Base-by-base conservation (phyloP, 2,888 invertebrate species). In the Lordiphosa fenestrarum region DNA sequence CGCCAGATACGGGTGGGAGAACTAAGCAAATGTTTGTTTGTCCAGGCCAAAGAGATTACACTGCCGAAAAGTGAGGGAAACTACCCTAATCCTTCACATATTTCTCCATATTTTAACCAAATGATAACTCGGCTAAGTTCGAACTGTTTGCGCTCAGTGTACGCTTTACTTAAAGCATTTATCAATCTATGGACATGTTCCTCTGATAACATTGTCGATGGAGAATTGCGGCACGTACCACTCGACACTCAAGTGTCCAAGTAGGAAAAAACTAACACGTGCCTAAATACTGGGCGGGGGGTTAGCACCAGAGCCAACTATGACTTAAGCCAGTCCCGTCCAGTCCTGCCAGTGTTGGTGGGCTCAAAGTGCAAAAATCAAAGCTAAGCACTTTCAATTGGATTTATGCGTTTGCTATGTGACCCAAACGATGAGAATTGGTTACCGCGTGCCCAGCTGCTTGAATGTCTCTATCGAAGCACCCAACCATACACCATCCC, bases 381-480 rank as follows among this genome's bases (percentile, higher is more conserved):
- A 85, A 81, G 85, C 84, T 84, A 81, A 81, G 80, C 80, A 76
- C 73, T 84, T 85, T 73, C 84, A 85, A 81, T 81, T 84, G 77
- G 84, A 81, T 85, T 81, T 85, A 80, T 85, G 85, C 84, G 77
- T 84, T 85, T 80, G 65, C 73, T 71, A 71, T 80, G 71, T 81
- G 76, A 61, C 37, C 47, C 46, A 80, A 48, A 9, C 49, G 50
- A 35, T 38, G 44, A 21, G 50, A 58, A 53, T 53, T 56, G 60
- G 36, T 30, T 30, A 48, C 47, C 51, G 53, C 62, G 53, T 64
- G 58, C 55, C 23, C 74, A 69, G 68, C 65, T 71, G 80, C 64
- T 33, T 65, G 71, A 84, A 78, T 78, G 76, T 83, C 76, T 78
- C 83, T 57, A 66, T 78, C 35, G 38, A 35, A 7, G 1, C 36